Percentiles rank a stretch among this genome's conserved stretches.
Conservation (phyloP, 2,888 invertebrate genomes). For the Amorpha juglandis region DNA sequence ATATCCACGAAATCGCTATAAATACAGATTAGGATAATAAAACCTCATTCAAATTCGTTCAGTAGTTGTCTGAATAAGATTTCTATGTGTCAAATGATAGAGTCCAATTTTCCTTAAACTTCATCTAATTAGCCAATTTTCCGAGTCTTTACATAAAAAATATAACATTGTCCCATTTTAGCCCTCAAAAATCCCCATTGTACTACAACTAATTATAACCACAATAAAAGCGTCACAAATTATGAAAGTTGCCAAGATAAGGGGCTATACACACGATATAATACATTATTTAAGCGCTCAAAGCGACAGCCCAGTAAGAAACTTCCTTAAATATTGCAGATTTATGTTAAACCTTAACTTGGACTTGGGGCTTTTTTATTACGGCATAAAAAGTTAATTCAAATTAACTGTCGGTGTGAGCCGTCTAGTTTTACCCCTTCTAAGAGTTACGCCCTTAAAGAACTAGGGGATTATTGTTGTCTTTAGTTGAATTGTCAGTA, state of each 20-base stretch:
- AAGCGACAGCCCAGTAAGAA: conserved; percentile 56
- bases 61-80: neutral
- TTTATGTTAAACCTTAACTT: conserved; percentile 70
- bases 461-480: conserved; percentile 18
- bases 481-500: neutral
- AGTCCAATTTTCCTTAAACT: neutral
- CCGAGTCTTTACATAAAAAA: conserved; percentile 24
- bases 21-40: neutral
- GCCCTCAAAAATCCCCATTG: conserved; percentile 26
- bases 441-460: conserved; percentile 12
- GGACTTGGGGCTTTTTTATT: conserved; percentile 56
- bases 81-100: neutral
- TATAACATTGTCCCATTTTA: conserved; percentile 22
- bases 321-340: conserved; percentile 72
- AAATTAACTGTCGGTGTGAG: conserved; percentile 59
- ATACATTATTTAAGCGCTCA: conserved; percentile 56
- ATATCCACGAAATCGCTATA: too few species aligned
- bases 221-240: conserved; percentile 23
- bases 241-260: conserved; percentile 37
- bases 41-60: neutral
- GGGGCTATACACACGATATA: conserved; percentile 47
- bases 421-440: conserved; percentile 34
- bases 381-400: conserved; percentile 65
- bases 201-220: conserved; percentile 23
- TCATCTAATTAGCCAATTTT: neutral